Base-by-base conservation (phyloP, 2,888 invertebrate genomes). In the Galeruca laticollis region DNA sequence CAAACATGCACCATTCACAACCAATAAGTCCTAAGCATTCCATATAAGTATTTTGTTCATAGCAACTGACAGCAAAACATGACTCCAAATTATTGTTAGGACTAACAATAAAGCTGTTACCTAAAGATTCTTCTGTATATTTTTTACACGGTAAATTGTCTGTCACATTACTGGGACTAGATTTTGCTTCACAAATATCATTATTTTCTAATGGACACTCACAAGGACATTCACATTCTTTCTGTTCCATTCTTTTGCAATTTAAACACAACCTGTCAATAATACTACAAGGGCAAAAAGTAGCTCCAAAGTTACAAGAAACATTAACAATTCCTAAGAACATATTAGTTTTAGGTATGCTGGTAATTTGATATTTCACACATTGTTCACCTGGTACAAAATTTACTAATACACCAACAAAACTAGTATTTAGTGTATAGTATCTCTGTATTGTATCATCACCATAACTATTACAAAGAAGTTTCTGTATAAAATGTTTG, bases 201-300 rank as follows among this genome's bases (percentile, higher is more conserved):
- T 80, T 81, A 33, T 81, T 73, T 73, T 81, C 81, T 67, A 86
- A 75, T 1, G 88, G 92, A 81, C 97, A 97, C 84, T 97, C 96
- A 83, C 97, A 97, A 0, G 97, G 97, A 81, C 97, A 97, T 84
- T 97, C 97, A 79, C 97, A 97, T 82, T 97, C 96, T 2, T 92
- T 93, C 85, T 95, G 96, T 83, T 97, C 97, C 94, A 97, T 96
- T 60, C 96, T 90, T 83, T 95, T 93, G 83, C 97, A 97, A 83
- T 97, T 97, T 31, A 97, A 88, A 83, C 97, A 97, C 2, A 94
- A 88, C 2, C 96, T 90, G 83, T 96, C 94, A 67, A 92, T 93
- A 86, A 94, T 94, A 81, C 95, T 96, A 83, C 97, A 97, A 0
- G 97, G 97, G 82, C 97, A 97, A 86, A 97, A 97, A 1, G 92